Conservation (phyloP, 2,888 invertebrate genomes). For the Drosophila subquinaria region DNA sequence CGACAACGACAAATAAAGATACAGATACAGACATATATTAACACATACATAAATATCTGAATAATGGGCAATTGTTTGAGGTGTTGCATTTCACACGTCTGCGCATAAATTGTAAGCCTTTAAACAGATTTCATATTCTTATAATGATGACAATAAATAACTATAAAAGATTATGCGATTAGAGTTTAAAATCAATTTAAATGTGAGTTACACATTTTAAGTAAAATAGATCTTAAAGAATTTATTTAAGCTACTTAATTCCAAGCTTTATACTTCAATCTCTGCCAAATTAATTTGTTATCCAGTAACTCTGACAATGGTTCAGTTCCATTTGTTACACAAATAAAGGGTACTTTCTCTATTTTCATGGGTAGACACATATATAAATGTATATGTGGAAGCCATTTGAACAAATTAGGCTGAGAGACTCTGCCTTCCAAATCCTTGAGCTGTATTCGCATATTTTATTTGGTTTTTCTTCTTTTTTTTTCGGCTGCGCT, state of each 20-base stretch:
- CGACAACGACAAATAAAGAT: conserved; percentile 1
- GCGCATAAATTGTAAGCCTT: conserved; percentile 40
- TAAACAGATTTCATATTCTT: conserved; percentile 34
- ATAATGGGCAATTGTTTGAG: conserved; percentile 59
- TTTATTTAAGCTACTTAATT: conserved; percentile 1
- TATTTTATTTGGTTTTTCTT: conserved; percentile 48
- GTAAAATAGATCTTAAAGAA: not conserved
- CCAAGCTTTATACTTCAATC: conserved; percentile 1
- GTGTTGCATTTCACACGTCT: conserved; percentile 63
- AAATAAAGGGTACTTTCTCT: conserved; percentile 39
- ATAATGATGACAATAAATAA: not conserved
- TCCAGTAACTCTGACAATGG: conserved; percentile 29
- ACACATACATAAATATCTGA: conserved; percentile 5
- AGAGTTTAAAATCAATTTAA: not conserved
- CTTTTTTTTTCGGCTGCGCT: conserved; percentile 35
- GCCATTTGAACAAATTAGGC: conserved; percentile 74
- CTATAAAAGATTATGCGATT: not conserved
- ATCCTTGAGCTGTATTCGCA: conserved; percentile 25
- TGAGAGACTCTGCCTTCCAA: conserved; percentile 41
- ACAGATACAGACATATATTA: not conserved
- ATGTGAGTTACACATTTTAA: not conserved
- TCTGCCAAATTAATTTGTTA: conserved; percentile 20
- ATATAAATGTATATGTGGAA: conserved; percentile 27
- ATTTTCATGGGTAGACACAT: conserved; percentile 25
- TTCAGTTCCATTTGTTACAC: conserved; percentile 28